phyloP scores from a whole-genome alignment of 2,113 vertebrate species.

The Clupea harengus region DNA sequence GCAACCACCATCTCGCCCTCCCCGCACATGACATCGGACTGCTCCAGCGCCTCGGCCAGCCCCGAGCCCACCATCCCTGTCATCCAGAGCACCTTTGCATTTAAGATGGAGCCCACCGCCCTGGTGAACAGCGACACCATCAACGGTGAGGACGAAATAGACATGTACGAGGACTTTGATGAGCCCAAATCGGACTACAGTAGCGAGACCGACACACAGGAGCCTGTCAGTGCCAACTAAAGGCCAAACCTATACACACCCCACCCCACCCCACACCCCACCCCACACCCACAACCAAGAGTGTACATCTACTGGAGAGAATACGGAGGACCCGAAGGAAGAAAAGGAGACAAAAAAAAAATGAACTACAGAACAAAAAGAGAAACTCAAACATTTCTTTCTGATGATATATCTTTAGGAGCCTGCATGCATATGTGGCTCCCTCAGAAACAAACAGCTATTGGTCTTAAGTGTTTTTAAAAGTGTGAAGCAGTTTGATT shows the following conservation, averaged over 20 bases:
- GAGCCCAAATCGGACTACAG: slow-evolving; percentile 99
- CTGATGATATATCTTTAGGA: slow-evolving; percentile 80
- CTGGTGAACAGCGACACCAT: slow-evolving; percentile 82
- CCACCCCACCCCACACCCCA: slow-evolving; percentile 22
- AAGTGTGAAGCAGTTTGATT: slow-evolving; percentile 93
- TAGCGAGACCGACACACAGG: slow-evolving; percentile 94
- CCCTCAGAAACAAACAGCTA: slow-evolving; percentile 88
- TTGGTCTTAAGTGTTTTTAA: slow-evolving; percentile 99
- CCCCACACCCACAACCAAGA: slow-evolving; percentile 28
- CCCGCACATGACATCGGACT: slow-evolving; percentile 98
- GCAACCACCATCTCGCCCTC: slow-evolving; percentile 93
- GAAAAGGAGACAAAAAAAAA: slow-evolving; percentile 35
- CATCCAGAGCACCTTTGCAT: slow-evolving; percentile 96
- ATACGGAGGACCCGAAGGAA: slow-evolving; percentile 49
- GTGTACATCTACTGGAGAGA: slow-evolving; percentile 31
- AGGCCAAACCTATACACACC: slow-evolving; percentile 34
- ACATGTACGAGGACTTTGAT: slow-evolving; percentile 98
- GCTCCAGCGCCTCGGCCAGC: slow-evolving; percentile 95
- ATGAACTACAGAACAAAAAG: slow-evolving; percentile 46
- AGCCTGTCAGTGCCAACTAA: slow-evolving; percentile 96
- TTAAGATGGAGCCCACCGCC: slow-evolving; percentile 88
- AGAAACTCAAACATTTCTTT: slow-evolving; percentile 50
- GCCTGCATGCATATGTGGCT: slow-evolving; percentile 97
- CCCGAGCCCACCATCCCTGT: slow-evolving; percentile 96
- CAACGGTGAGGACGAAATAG: slow-evolving; percentile 95